These are phyloP conservation scores for Rhaphigaster nebulosa DNA, from an alignment of 2,888 invertebrate species.

Conservation along the genomic window DNA sequence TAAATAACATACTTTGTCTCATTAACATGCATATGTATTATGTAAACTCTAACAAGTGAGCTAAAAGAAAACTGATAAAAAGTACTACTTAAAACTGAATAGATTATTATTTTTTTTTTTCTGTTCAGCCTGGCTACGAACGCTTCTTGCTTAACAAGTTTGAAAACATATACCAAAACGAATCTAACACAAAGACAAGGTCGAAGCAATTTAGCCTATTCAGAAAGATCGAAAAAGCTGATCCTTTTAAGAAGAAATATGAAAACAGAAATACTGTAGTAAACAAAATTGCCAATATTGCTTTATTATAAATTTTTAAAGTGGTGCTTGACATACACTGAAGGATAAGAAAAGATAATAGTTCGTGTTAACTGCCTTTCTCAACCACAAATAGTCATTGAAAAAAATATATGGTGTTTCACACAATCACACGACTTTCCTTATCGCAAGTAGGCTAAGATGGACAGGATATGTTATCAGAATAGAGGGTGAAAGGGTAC, in stretches of 20 bases:
- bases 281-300: not conserved
- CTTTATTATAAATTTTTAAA: not conserved
- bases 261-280: not conserved
- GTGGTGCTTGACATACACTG: not conserved
- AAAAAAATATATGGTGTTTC: no score
- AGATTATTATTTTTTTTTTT: not conserved
- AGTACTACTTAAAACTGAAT: not conserved
- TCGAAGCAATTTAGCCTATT: conserved; percentile 13
- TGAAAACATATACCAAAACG: conserved; percentile 9
- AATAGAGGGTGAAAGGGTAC: no score
- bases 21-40: no score
- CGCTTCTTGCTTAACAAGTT: not conserved
- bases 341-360: not conserved
- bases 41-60: not conserved
- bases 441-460: no score
- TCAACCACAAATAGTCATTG: not conserved
- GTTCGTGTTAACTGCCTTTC: not conserved
- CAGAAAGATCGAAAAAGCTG: not conserved
- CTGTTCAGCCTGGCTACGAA: not conserved
- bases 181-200: conserved; percentile 18
- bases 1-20: no score
- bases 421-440: no score
- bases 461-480: no score
- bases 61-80: not conserved
- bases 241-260: not conserved